Evolutionary conservation across 2,113 vertebrate genomes (phyloP), one percentile per base, ranked within the genome.

Genomic region (Channa maculata): DNA sequence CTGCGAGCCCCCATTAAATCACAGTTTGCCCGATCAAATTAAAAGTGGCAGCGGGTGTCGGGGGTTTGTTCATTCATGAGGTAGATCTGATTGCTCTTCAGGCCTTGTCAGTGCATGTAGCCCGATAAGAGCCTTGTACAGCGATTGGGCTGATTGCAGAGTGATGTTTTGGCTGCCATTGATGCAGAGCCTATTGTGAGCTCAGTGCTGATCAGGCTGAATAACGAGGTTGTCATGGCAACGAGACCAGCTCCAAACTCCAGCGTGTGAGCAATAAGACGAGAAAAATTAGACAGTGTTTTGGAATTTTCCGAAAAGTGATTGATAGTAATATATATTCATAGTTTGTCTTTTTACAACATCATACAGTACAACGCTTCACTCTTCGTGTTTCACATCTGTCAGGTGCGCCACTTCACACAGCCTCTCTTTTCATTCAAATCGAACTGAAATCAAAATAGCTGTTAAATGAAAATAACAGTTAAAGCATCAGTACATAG

Each of bases 11-110:
- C 55, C 68, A 82, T 89, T 83, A 79, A 79, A 84, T 85, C 88
- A 53, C 71, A 72, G 83, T 87, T 85, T 76, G 77, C 77, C 83
- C 86, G 77, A 75, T 92, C 83, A 86, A 84, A 89, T 90, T 82
- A 88, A 77, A 87, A 82, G 84, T 84, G 90, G 62, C 85, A 79
- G 79, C 68, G 70, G 8, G 76, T 38, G 70, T 81, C 83, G 49
- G 77, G 77, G 66, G 50, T 79, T 85, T 63, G 68, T 52, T 77
- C 73, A 65, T 87, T 84, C 73, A 75, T 64, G 73, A 82, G 82
- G 60, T 67, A 73, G 78, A 84, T 82, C 75, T 89, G 87, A 89
- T 87, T 84, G 87, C 49, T 75, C 84, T 82, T 63, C 39, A 44
- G 85, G 68, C 60, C 61, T 71, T 11, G 76, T 71, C 75, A 12